Evolutionary conservation across 2,888 invertebrate species (phyloP).

Genomic region (Lochmaea capreae): DNA sequence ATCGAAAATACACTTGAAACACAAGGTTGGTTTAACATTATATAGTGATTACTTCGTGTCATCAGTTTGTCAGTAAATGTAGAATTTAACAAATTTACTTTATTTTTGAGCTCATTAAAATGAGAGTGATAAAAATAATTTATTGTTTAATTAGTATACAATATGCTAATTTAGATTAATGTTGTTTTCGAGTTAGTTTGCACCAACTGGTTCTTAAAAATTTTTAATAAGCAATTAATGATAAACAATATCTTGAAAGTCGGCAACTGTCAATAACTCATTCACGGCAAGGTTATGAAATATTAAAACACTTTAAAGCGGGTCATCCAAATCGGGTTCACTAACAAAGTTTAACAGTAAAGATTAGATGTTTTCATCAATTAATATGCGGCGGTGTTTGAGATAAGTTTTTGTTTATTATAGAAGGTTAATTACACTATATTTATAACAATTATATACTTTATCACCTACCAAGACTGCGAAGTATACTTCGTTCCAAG

Average conservation of each 20-base stretch:
- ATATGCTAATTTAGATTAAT: slow-evolving; percentile 12
- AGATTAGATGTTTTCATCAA: background rate
- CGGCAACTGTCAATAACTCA: background rate
- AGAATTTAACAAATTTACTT: too few relatives aligned
- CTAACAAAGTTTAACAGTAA: background rate
- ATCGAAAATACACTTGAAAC: too few relatives aligned
- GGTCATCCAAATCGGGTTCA: background rate
- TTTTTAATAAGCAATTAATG: background rate
- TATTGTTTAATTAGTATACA: background rate
- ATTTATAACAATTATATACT: background rate
- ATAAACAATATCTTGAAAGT: slow-evolving; percentile 12
- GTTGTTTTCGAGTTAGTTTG: slow-evolving; percentile 6
- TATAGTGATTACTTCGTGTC: too few relatives aligned
- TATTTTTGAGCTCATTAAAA: background rate
- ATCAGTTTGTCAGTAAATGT: too few relatives aligned
- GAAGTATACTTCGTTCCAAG: too few relatives aligned
- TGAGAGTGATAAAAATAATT: background rate
- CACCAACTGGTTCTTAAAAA: background rate
- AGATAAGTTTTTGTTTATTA: background rate
- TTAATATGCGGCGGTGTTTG: background rate
- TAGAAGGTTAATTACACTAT: background rate
- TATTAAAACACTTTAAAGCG: background rate
- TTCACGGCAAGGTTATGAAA: background rate
- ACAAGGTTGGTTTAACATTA: too few relatives aligned
- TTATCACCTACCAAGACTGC: background rate